Evolutionary conservation across 2,113 vertebrate genomes (phyloP), one percentile per base, ranked within the genome.

Genomic region (Caloenas nicobarica): DNA sequence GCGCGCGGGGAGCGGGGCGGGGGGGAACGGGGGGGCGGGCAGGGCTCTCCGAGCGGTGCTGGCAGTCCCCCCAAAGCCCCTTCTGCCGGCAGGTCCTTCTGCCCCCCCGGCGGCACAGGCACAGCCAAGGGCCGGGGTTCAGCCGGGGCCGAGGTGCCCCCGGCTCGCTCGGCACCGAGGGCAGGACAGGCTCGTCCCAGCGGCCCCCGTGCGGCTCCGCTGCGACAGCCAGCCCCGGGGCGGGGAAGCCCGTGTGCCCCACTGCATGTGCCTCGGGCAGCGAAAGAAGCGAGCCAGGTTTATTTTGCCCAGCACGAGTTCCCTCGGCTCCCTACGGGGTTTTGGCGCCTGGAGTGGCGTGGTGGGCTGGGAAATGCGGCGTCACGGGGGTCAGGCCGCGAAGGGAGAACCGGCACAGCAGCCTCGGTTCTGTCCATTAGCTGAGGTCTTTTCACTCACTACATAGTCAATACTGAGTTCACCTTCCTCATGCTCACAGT

Each of bases 201-300:
- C 40, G 9, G 48, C 50, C 42, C 38, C 38, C 38, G 38, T 38
- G 38, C 38, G 11, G 38, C 38, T 38, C 38, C 38, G 38, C 38
- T 38, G 38, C 38, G 38, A 17, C 82, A 2, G 81, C 40, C 53
- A 3, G 17, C 40, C 24, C 48, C 22, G 11, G 9, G 8, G 2
- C 19, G 19, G 16, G 7, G 4, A 4, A 17, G 4, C 33, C 11
- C 9, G 13, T 5, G n/a, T 42, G 29, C 4, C 29, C 72, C 53
- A 2, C 0, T 4, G 69, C 56, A 0, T 0, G 24, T 2, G 0
- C 51, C 61, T 10, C 71, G 0, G 61, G 76, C 69, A 7, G 50
- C 18, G 3, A 1, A 3, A 22, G 38, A 0, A 29, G 74, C 25
- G 1, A 10, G 44, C 50, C 50, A 33, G 54, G 48, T 24, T 72